These are phyloP conservation scores for Thalassophryne amazonica DNA, from an alignment of 2,797 vertebrate genomes.

Conservation along the genomic window DNA sequence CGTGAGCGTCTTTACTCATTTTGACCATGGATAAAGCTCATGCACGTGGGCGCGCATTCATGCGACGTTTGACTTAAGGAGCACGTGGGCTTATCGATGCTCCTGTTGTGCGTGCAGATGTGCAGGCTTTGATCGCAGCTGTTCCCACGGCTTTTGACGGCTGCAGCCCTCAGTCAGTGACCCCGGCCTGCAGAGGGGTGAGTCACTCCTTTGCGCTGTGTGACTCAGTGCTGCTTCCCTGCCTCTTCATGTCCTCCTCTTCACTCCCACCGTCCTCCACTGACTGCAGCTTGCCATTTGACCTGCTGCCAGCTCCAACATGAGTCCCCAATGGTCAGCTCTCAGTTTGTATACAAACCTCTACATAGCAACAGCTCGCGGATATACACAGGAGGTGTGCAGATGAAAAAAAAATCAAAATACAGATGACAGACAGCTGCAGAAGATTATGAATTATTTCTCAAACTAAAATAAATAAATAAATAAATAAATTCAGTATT, in stretches of 20 bases:
- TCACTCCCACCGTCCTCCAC: constrained; percentile 40
- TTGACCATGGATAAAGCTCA: background rate
- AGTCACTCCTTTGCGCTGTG: constrained; percentile 59
- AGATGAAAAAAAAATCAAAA: constrained; percentile 33
- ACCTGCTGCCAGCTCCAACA: constrained; percentile 40
- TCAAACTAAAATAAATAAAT: constrained; percentile 10
- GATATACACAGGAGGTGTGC: constrained; percentile 15
- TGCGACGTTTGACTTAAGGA: constrained; percentile 18
- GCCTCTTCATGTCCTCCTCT: constrained; percentile 29
- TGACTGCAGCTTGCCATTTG: constrained; percentile 49
- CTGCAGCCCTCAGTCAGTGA: constrained; percentile 65
- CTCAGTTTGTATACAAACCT: constrained; percentile 17
- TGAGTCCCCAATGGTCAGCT: constrained; percentile 33
- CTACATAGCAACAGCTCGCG: constrained; percentile 41
- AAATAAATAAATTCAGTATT: too few relatives aligned
- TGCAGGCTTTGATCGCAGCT: constrained; percentile 36
- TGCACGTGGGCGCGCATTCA: constrained; percentile 3
- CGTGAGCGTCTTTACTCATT: background rate
- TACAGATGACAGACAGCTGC: constrained; percentile 37
- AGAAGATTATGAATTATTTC: constrained; percentile 16
- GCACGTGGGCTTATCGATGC: constrained; percentile 48
- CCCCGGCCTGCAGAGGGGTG: constrained; percentile 29
- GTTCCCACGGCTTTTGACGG: constrained; percentile 42
- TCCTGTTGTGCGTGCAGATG: constrained; percentile 46
- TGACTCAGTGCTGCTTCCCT: constrained; percentile 51